Evolutionary conservation across 1,140 invertebrate species (phyloP).

Genomic region (Ips nitidus): DNA sequence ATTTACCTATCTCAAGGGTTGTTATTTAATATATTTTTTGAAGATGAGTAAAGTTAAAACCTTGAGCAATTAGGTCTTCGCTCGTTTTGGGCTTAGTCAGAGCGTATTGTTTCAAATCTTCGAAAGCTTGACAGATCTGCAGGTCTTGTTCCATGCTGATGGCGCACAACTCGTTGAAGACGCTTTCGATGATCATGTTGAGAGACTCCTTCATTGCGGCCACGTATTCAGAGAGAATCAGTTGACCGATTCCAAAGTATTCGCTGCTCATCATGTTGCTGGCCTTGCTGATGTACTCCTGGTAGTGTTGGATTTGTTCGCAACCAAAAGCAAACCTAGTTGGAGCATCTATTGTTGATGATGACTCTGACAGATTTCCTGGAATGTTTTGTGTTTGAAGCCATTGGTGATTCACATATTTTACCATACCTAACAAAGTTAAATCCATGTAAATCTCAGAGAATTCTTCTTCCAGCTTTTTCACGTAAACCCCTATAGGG

Average conservation of each 20-base stretch:
- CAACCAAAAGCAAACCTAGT: slow-evolving; percentile 59
- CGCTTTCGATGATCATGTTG: slow-evolving; percentile 27
- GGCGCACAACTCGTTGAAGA: slow-evolving; percentile 36
- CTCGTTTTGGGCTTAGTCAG: slow-evolving; percentile 38
- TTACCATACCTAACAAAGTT: slow-evolving; percentile 1
- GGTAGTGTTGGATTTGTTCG: slow-evolving; percentile 34
- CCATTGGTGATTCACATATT: background rate
- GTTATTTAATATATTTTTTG: background rate
- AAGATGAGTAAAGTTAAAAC: slow-evolving; percentile 58
- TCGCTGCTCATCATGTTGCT: slow-evolving; percentile 40
- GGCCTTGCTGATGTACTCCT: slow-evolving; percentile 42
- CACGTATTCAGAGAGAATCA: slow-evolving; percentile 36
- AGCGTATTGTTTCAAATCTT: slow-evolving; percentile 37
- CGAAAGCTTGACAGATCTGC: slow-evolving; percentile 41
- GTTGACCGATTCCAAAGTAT: slow-evolving; percentile 39
- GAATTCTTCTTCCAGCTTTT: slow-evolving; percentile 30
- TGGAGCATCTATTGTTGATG: slow-evolving; percentile 47
- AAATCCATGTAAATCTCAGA: slow-evolving; percentile 5
- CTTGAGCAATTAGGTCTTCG: slow-evolving; percentile 63
- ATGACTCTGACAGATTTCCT: slow-evolving; percentile 1
- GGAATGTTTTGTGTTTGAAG: background rate
- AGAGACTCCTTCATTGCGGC: slow-evolving; percentile 33
- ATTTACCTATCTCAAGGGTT: slow-evolving; percentile 39
- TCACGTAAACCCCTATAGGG: slow-evolving; percentile 33
- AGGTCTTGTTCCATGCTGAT: slow-evolving; percentile 41